Evolutionary conservation across 2,888 invertebrate species (phyloP), one percentile per base, ranked within the genome.

Genomic region (Latrodectus hesperus): DNA sequence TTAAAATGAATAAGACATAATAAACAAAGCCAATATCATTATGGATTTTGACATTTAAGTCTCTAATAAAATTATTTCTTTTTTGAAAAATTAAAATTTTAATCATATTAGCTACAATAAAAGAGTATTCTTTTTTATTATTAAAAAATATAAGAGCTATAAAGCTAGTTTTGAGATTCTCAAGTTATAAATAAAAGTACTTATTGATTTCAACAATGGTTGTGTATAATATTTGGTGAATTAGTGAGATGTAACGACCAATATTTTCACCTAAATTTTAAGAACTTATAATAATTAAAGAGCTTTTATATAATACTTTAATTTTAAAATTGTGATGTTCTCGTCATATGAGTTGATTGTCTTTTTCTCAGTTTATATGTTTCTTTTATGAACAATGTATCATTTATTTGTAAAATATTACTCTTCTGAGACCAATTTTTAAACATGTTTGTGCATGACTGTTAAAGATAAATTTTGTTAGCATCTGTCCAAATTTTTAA

Each of bases 191-290:
- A 60, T 68, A 17, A 83, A 73, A 83, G 78, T 77, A 78, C 77
- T 78, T 84, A 75, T 60, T 74, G 51, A 53, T 75, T 75, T 75
- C 70, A 67, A 49, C 17, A 77, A 68, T 77, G 76, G 71, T 76
- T 84, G 78, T 84, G 78, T 12, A 78, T 55, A 65, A 64, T 70
- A 53, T 79, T 79, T 16, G 77, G 67, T 84, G 77, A 75, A 84
- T 78, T 84, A 73, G 84, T 84, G 75, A 68, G 84, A 77, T 84
- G 77, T 26, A 77, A 73, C 17, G 72, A 84, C 78, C 84, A 77
- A 84, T 84, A 72, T 65, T 84, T 84, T 77, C 65, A 83, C 22
- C 53, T 65, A 67, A 73, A 74, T n/a, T 64, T 72, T 72, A 51
- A 55, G 79, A 79, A 38, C 60, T 53, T 67, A 67, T 26, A 38